phyloP scores from a whole-genome alignment of 1,140 invertebrate species.

The Hyphantria cunea region DNA sequence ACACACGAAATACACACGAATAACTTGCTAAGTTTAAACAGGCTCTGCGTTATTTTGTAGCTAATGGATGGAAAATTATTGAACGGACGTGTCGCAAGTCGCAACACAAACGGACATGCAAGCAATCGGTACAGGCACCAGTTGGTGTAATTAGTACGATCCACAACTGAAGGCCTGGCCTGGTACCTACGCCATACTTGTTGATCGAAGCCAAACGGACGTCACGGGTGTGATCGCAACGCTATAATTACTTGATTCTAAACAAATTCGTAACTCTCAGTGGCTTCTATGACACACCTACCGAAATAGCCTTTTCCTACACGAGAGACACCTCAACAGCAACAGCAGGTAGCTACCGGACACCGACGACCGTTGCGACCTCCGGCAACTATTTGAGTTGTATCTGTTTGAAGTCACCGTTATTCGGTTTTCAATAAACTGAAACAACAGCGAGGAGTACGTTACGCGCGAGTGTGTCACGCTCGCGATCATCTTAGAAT shows the following conservation, averaged over 20 bases:
- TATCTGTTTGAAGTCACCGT: conserved; percentile 1
- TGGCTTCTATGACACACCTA: neutral
- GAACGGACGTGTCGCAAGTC: neutral
- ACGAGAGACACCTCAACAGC: neutral
- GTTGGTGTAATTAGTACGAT: no score
- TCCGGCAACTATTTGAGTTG: neutral
- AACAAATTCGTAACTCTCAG: neutral
- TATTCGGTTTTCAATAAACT: neutral
- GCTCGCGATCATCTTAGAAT: conserved; percentile 9
- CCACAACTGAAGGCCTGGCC: no score
- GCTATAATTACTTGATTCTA: conserved; percentile 13
- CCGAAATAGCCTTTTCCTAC: neutral
- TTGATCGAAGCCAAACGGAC: conserved; percentile 5
- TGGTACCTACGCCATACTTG: neutral
- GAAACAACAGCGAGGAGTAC: neutral
- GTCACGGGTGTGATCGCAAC: conserved; percentile 25
- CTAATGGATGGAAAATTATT: neutral
- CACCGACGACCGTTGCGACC: neutral
- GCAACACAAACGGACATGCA: no score
- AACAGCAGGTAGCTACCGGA: neutral
- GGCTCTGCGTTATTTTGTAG: neutral
- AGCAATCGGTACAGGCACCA: no score
- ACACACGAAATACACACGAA: neutral
- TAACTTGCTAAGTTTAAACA: neutral
- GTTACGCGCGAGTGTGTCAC: conserved; percentile 25